phyloP scores from a whole-genome alignment of 2,113 vertebrate genomes.

The Aptenodytes patagonicus region DNA sequence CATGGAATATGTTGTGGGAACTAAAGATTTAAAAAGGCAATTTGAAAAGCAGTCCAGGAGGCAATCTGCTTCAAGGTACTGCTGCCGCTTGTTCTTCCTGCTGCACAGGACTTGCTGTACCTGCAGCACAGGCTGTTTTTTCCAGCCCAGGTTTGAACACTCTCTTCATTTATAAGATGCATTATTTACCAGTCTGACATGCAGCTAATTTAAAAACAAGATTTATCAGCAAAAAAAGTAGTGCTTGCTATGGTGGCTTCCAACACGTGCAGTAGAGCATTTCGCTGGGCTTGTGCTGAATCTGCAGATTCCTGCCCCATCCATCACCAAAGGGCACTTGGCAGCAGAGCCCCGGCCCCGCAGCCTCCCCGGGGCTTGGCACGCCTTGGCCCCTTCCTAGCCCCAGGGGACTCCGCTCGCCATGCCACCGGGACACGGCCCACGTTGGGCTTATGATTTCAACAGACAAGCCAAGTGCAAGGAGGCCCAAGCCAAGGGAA shows the following conservation, averaged over 20 bases:
- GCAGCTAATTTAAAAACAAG: constrained; percentile 34
- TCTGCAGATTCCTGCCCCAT: not conserved
- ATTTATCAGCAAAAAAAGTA: constrained; percentile 32
- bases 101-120: not conserved
- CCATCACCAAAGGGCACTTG: not conserved
- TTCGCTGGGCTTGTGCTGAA: not conserved
- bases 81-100: not conserved
- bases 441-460: rapidly evolving
- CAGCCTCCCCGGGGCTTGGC: not conserved
- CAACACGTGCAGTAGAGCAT: not conserved
- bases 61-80: not conserved
- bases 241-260: not conserved
- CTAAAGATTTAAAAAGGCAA: not conserved
- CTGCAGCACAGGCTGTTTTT: not conserved
- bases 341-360: not conserved
- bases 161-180: not conserved
- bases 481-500: not conserved
- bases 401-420: rapidly evolving
- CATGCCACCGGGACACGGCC: rapidly evolving
- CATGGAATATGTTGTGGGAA: not conserved
- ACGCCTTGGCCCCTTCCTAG: not conserved
- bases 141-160: not conserved
- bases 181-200: constrained; percentile 40
- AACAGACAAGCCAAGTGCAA: not conserved
- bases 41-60: not conserved